A percentile compares a stretch with the other conserved stretches of the same genome.
These are phyloP conservation scores for Tenthredo distinguenda DNA, from an alignment of 2,888 invertebrate genomes.

Conservation along the genomic window DNA sequence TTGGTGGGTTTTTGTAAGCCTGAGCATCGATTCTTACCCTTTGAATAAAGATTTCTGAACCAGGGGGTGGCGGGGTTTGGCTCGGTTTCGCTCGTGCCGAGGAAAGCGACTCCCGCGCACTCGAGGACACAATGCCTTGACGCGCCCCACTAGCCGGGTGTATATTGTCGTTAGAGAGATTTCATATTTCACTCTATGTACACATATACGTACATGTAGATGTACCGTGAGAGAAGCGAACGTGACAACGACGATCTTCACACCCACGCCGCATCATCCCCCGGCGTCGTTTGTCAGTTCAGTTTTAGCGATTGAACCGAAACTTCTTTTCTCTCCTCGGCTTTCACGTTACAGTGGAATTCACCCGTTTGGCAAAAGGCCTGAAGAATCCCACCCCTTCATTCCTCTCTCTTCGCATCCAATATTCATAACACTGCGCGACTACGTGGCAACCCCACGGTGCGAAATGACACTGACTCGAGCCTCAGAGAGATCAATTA, in stretches of 20 bases:
- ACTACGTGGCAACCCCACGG: neutral
- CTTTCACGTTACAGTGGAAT: neutral
- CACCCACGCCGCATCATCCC: neutral
- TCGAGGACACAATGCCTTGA: conserved; percentile 39
- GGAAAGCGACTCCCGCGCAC: conserved; percentile 29
- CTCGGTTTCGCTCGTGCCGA: conserved; percentile 8
- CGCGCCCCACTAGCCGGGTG: conserved; percentile 10
- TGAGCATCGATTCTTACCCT: neutral
- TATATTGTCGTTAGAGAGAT: conserved; percentile 26
- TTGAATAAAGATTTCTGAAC: conserved; percentile 33
- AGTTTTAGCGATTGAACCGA: conserved; percentile 8
- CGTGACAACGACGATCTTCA: neutral
- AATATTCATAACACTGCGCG: conserved; percentile 8
- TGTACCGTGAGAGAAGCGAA: neutral
- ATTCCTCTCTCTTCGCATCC: neutral
- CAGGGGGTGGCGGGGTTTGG: neutral
- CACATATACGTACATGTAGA: neutral
- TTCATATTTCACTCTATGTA: conserved; percentile 1
- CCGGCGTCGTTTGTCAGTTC: neutral
- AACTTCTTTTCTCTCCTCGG: neutral
- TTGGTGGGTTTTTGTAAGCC: neutral
- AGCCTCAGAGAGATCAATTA: neutral
- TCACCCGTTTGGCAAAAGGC: neutral
- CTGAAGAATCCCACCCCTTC: neutral
- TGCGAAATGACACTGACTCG: neutral